Conservation (phyloP, 2,797 vertebrate species). For the Pangasius sanitwongsei region DNA sequence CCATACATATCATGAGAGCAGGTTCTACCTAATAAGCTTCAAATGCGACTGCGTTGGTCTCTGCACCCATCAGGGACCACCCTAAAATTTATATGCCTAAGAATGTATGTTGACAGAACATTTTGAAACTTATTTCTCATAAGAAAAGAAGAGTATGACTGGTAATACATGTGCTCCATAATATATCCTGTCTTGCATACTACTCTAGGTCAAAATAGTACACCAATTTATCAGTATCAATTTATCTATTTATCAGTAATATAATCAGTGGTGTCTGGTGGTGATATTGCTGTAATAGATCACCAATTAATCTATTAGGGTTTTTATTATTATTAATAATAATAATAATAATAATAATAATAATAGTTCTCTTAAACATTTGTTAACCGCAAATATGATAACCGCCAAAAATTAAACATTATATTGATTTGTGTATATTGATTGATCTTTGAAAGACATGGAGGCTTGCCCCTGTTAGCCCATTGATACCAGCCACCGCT, state of each 20-base stretch:
- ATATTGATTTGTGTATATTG: no score
- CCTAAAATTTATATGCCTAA: neutral
- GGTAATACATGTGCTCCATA: neutral
- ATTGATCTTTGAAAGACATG: no score
- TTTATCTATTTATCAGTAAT: neutral
- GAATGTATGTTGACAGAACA: neutral
- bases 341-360: no score
- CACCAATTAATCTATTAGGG: no score
- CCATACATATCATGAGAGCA: constrained; percentile 62
- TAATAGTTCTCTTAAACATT: no score
- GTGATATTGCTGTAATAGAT: neutral
- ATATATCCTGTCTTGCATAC: neutral
- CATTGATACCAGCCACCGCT: no score
- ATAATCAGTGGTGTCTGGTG: neutral
- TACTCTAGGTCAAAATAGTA: neutral
- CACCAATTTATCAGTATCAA: no score
- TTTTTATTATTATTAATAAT: no score
- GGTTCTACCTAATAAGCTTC: neutral
- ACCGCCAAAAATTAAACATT: no score
- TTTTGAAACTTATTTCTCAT: neutral
- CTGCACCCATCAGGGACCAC: neutral
- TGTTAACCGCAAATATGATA: no score
- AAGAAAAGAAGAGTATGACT: neutral
- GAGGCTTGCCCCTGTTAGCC: no score
- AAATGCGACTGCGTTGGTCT: neutral